phyloP scores from a whole-genome alignment of 2,888 invertebrate species.

The Dioctria linearis region DNA sequence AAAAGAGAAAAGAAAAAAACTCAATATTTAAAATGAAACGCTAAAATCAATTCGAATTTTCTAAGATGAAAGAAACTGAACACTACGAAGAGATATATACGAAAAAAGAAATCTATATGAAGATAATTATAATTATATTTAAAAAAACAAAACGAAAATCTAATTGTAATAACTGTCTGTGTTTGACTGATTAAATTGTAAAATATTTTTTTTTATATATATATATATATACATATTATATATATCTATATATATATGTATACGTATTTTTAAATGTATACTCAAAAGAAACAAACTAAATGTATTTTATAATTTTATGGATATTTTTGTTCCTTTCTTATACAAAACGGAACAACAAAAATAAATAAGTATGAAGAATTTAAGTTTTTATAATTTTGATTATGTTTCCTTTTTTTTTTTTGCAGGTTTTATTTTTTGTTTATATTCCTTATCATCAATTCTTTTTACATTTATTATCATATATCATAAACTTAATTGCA shows the following conservation, averaged over 20 bases:
- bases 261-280: neutral
- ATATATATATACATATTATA: neutral
- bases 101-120: too few relatives aligned
- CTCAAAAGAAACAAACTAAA: slow-evolving; percentile 5
- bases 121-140: too few relatives aligned
- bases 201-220: slow-evolving; percentile 37
- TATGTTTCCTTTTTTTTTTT: neutral
- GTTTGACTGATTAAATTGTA: slow-evolving; percentile 51
- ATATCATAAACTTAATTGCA: too few relatives aligned
- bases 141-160: slow-evolving; percentile 1
- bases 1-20: too few relatives aligned
- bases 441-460: neutral
- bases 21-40: too few relatives aligned
- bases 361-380: neutral
- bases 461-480: too few relatives aligned
- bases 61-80: too few relatives aligned
- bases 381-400: neutral
- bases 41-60: too few relatives aligned
- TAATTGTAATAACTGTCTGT: slow-evolving; percentile 37
- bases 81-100: too few relatives aligned
- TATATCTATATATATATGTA: slow-evolving; percentile 16
- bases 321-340: slow-evolving; percentile 1
- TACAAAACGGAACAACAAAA: slow-evolving; percentile 9
- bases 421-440: neutral
- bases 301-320: slow-evolving; percentile 42